Evolutionary conservation across 1,140 invertebrate species (phyloP).

Genomic region (Galleria mellonella): DNA sequence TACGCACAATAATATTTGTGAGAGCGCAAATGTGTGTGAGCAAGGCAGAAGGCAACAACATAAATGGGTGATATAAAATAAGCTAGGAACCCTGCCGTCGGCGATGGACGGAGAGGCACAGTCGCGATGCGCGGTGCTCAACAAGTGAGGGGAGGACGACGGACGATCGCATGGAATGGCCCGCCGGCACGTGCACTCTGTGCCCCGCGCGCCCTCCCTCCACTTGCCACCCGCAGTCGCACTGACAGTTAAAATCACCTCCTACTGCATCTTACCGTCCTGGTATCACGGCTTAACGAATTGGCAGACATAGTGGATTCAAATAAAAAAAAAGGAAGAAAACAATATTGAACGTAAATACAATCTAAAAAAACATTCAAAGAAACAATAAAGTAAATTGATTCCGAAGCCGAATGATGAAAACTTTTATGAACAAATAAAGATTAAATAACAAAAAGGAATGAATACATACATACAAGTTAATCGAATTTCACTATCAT

Average conservation of each 20-base stretch:
- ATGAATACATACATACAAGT: no score
- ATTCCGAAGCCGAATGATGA: no score
- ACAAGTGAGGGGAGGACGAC: constrained; percentile 56
- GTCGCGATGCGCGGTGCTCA: constrained; percentile 30
- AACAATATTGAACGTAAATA: constrained; percentile 1
- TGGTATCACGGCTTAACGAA: constrained; percentile 46
- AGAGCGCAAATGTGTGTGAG: constrained; percentile 27
- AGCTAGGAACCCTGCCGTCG: constrained; percentile 15
- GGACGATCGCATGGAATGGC: constrained; percentile 46
- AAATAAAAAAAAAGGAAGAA: constrained; percentile 14
- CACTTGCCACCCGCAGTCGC: constrained; percentile 16
- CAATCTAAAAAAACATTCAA: no score
- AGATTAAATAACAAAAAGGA: no score
- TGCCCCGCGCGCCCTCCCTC: constrained; percentile 16
- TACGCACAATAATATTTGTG: constrained; percentile 15
- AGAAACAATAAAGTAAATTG: no score
- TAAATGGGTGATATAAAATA: constrained; percentile 16
- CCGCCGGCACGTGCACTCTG: constrained; percentile 52
- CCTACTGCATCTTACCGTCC: constrained; percentile 35
- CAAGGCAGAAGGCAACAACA: constrained; percentile 13
- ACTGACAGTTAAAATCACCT: constrained; percentile 25
- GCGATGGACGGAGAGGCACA: constrained; percentile 14
- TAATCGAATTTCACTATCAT: no score
- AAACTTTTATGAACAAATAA: no score
- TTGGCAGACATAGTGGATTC: constrained; percentile 61